phyloP scores from a whole-genome alignment of 1,140 invertebrate genomes.

The Rhynchophorus ferrugineus region DNA sequence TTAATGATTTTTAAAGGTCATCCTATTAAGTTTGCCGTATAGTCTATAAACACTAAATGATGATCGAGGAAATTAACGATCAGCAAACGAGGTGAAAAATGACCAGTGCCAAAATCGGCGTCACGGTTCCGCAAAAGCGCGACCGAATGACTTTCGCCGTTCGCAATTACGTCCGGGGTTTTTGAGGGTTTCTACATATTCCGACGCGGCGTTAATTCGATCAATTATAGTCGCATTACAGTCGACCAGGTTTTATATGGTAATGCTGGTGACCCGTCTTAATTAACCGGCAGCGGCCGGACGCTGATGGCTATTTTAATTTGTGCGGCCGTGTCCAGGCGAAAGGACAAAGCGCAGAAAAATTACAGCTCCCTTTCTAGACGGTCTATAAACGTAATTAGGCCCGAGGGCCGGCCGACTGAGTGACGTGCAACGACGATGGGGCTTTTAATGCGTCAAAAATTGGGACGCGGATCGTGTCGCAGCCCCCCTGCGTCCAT shows the following conservation, averaged over 20 bases:
- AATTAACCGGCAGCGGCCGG: slow-evolving; percentile 19
- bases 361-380: slow-evolving; percentile 12
- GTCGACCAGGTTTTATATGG: slow-evolving; percentile 23
- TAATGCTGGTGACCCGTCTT: slow-evolving; percentile 18
- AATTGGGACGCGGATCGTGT: not conserved
- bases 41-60: too few relatives aligned
- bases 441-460: not conserved
- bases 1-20: too few relatives aligned
- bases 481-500: too few relatives aligned
- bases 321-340: slow-evolving; percentile 7
- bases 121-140: too few relatives aligned
- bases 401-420: not conserved
- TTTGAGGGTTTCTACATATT: slow-evolving; percentile 17
- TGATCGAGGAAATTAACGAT: too few relatives aligned
- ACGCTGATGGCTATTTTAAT: slow-evolving; percentile 24
- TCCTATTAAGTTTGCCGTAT: too few relatives aligned
- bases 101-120: not conserved
- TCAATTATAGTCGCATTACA: slow-evolving; percentile 22
- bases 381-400: not conserved
- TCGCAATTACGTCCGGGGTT: too few relatives aligned
- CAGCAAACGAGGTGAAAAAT: too few relatives aligned
- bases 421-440: not conserved
- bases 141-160: not conserved
- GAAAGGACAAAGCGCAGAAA: slow-evolving; percentile 20
- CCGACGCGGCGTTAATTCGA: slow-evolving; percentile 14